Conservation (phyloP, 1,140 invertebrate species). For the Drosophila willistoni region DNA sequence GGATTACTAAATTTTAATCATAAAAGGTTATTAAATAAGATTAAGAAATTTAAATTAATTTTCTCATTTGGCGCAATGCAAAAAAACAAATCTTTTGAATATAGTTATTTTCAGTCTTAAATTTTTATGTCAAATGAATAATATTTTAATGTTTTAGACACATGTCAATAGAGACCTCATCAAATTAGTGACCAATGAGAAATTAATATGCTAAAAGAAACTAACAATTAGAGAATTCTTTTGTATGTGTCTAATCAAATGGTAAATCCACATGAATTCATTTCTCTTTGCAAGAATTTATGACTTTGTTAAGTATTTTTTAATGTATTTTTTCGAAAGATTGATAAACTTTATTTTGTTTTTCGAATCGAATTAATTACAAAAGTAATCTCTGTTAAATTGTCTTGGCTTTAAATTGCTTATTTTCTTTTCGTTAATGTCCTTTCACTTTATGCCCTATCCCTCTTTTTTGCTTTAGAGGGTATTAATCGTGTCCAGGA, state of each 20-base stretch:
- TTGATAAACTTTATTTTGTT: constrained; percentile 1
- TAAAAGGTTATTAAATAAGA: too few species aligned
- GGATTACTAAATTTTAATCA: too few species aligned
- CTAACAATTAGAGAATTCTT: too few species aligned
- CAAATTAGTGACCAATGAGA: too few species aligned
- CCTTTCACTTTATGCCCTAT: not conserved
- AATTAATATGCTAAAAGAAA: too few species aligned
- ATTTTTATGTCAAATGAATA: too few species aligned
- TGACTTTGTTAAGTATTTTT: constrained; percentile 7
- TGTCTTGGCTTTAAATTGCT: constrained; percentile 3
- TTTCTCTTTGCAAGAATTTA: not conserved
- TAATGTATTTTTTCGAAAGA: constrained; percentile 7
- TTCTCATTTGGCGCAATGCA: too few species aligned
- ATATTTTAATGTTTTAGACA: too few species aligned
- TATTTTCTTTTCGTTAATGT: not conserved
- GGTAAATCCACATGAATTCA: not conserved
- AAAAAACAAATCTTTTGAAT: too few species aligned
- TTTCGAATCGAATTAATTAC: constrained; percentile 5
- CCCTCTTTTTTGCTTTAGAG: not conserved
- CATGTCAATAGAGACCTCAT: too few species aligned
- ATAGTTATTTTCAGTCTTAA: too few species aligned
- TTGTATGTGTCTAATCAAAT: not conserved
- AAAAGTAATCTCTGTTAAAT: constrained; percentile 6
- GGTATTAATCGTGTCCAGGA: not conserved
- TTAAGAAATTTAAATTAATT: too few species aligned